Conservation (phyloP, 2,797 vertebrate genomes). For the Hipposideros larvatus region DNA sequence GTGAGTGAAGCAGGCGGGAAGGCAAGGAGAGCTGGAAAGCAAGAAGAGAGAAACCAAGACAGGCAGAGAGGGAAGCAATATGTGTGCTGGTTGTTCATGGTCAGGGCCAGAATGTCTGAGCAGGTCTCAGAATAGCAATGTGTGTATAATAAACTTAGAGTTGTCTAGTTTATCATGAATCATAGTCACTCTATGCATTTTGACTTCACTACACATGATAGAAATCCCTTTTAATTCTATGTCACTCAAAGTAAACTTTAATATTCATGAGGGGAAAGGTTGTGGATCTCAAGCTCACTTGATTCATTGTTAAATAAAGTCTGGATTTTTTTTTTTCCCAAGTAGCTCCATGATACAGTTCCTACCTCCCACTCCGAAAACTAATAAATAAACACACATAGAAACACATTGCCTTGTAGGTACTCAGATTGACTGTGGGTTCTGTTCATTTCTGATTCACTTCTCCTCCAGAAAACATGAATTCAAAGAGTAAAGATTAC, state of each 20-base stretch:
- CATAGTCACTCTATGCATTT: neutral
- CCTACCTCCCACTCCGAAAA: neutral
- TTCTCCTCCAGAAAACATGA: neutral
- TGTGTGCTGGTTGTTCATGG: rapidly evolving
- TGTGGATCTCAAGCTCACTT: neutral
- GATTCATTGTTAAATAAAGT: slow-evolving; percentile 50
- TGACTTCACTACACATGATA: neutral
- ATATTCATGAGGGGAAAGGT: neutral
- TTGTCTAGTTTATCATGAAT: neutral
- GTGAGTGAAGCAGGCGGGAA: neutral
- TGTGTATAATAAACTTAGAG: neutral
- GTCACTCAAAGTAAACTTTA: slow-evolving; percentile 6
- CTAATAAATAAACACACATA: neutral
- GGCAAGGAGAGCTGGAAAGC: neutral
- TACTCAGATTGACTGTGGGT: neutral
- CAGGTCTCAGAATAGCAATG: neutral
- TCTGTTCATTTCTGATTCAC: slow-evolving; percentile 22
- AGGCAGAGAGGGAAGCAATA: neutral
- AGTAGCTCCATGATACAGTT: neutral
- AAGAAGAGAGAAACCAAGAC: neutral
- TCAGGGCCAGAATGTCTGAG: too few species aligned
- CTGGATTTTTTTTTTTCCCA: neutral
- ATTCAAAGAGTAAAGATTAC: neutral
- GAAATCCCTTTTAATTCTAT: neutral
- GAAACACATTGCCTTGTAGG: neutral